These are phyloP conservation scores for Leucosticte australis DNA, from an alignment of 2,113 vertebrate species.

Conservation along the genomic window DNA sequence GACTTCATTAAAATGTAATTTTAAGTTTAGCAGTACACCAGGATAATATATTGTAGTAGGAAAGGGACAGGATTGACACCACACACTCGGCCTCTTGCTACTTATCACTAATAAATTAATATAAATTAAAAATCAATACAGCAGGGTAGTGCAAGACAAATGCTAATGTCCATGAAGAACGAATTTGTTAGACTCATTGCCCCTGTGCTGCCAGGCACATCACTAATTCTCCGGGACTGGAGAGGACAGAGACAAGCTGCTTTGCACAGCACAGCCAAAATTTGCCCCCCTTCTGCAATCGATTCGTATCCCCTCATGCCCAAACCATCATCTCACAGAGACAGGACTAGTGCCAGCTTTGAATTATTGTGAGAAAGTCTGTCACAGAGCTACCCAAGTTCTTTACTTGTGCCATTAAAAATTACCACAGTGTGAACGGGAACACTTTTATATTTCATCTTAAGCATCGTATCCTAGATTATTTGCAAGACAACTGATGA, in stretches of 20 bases:
- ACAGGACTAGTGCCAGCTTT: not conserved
- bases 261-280: not conserved
- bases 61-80: not conserved
- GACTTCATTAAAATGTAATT: not conserved
- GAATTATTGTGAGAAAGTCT: not conserved
- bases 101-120: not conserved
- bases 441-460: not conserved
- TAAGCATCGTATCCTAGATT: fast-evolving
- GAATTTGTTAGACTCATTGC: not conserved
- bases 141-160: not conserved
- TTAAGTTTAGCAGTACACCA: not conserved
- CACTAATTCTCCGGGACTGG: not conserved
- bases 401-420: not conserved
- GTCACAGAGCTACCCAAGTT: not conserved
- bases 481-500: not conserved
- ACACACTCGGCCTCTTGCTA: not conserved
- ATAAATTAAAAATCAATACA: slow-evolving; percentile 10
- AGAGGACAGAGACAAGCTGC: not conserved
- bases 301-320: not conserved
- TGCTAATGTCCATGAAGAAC: not conserved
- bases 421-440: not conserved
- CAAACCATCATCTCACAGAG: not conserved
- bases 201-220: not conserved
- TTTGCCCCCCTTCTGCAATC: not conserved
- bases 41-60: not conserved